These are phyloP conservation scores for Osmerus mordax DNA, from an alignment of 2,113 vertebrate species.

Conservation along the genomic window DNA sequence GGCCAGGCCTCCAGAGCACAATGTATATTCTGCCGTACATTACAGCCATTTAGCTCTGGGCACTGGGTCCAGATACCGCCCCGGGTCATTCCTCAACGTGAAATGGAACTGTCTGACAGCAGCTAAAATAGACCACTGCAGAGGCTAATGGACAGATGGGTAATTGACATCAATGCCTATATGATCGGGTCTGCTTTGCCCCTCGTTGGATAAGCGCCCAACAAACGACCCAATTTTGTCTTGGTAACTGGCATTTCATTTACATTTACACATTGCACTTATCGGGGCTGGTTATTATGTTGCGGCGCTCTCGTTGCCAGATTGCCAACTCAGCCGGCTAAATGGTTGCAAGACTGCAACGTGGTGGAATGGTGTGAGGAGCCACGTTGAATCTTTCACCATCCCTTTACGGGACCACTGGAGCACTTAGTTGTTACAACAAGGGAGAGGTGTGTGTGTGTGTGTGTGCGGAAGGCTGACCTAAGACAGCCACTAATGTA, in stretches of 20 bases:
- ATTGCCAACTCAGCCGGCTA: slow-evolving; percentile 14
- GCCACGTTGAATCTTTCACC: too few relatives aligned
- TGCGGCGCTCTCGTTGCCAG: slow-evolving; percentile 1
- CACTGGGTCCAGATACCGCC: slow-evolving; percentile 46
- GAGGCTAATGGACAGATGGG: slow-evolving; percentile 57
- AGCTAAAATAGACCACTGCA: slow-evolving; percentile 59
- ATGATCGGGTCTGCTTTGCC: slow-evolving; percentile 29
- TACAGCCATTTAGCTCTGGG: slow-evolving; percentile 55
- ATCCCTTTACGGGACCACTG: too few relatives aligned
- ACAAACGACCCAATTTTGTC: slow-evolving; percentile 46
- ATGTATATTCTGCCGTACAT: slow-evolving; percentile 63
- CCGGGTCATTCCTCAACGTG: slow-evolving; percentile 60
- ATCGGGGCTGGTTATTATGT: slow-evolving; percentile 19
- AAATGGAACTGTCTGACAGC: slow-evolving; percentile 59
- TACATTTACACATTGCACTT: slow-evolving; percentile 44
- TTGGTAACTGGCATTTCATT: slow-evolving; percentile 42
- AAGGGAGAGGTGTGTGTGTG: too few relatives aligned
- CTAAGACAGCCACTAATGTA: slow-evolving; percentile 44
- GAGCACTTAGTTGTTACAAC: too few relatives aligned
- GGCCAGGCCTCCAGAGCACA: slow-evolving; percentile 59
- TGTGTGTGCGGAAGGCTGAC: slow-evolving; percentile 24
- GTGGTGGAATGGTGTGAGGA: too few relatives aligned
- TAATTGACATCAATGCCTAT: slow-evolving; percentile 64
- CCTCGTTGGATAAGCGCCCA: slow-evolving; percentile 33
- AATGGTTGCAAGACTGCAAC: background rate